Base-by-base conservation (phyloP, 2,797 vertebrate species). In the Meriones psammophilus region DNA sequence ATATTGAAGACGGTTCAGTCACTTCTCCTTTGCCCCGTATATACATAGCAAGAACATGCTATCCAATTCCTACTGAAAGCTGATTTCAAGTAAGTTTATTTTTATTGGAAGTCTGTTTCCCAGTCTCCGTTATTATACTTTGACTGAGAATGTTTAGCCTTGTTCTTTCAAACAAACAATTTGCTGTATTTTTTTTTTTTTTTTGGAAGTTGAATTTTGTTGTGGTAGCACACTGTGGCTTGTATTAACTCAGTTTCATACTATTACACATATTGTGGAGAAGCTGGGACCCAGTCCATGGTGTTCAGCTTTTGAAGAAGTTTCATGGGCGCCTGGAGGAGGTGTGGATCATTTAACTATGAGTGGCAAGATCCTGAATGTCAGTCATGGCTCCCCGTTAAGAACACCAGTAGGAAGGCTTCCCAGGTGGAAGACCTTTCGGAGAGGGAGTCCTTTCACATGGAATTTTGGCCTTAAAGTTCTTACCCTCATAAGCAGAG, bases 51-150 rank as follows among this genome's bases (percentile, higher is more conserved):
- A 76, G 84, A 94, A 68, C 22, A 30, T 56, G 0, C 64, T 78
- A 92, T 39, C 68, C 88, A 91, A 69, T 62, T 84, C 74, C 8
- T 68, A 39, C 46, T 95, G 60, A 95, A 89, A 91, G 22, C n/a
- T 14, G 46, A 58, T 64, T 93, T 88, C 36, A 8, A 66, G 42
- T n/a, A 77, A 60, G 10, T 71, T 26, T 89, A 60, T 86, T 86
- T 94, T 80, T 39, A 83, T 36, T 79, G 17, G 66, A 39, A 92
- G 10, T 87, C 8, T n/a, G 54, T 76, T 58, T 42, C 13, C 33
- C 62, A 33, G 18, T 88, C 85, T 80, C 39, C 84, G 62, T n/a
- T 79, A 50, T 68, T n/a, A 22, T 73, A 78, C 24, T 85, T 94
- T 90, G 33, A 90, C 50, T 39, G 7, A 33, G 6, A 87, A 33